Conservation (phyloP, 1,140 invertebrate species). For the Lepidotrigona ventralis region DNA sequence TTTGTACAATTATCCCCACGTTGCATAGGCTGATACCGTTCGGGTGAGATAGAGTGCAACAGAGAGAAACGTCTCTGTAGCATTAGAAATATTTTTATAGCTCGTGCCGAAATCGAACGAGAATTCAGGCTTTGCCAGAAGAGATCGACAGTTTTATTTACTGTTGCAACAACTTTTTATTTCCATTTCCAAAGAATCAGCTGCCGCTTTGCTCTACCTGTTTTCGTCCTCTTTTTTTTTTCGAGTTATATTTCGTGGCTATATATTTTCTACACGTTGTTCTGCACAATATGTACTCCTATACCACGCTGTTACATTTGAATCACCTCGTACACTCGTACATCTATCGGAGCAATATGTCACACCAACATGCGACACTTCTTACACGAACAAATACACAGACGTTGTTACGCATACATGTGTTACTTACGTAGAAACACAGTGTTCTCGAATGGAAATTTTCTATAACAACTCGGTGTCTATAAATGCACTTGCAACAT, state of each 20-base stretch:
- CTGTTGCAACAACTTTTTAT: constrained; percentile 39
- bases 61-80: too few species aligned
- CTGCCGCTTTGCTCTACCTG: constrained; percentile 62
- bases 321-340: constrained; percentile 25
- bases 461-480: not conserved
- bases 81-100: not conserved
- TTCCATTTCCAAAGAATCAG: constrained; percentile 40
- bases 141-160: constrained; percentile 57
- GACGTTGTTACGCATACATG: constrained; percentile 11
- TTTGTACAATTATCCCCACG: not conserved
- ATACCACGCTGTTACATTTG: constrained; percentile 11
- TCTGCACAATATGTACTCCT: constrained; percentile 28
- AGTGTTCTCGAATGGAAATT: too few species aligned
- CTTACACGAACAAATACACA: constrained; percentile 13
- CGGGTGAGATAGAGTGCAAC: not conserved
- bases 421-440: not conserved
- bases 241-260: constrained; percentile 50
- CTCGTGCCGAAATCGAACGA: constrained; percentile 22
- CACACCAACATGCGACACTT: not conserved
- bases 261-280: constrained; percentile 24
- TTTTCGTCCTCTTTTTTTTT: constrained; percentile 33
- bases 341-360: constrained; percentile 4
- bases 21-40: not conserved
- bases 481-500: not conserved
- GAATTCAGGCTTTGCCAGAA: constrained; percentile 54